phyloP scores from a whole-genome alignment of 2,113 vertebrate genomes.

The Ciconia maguari region DNA sequence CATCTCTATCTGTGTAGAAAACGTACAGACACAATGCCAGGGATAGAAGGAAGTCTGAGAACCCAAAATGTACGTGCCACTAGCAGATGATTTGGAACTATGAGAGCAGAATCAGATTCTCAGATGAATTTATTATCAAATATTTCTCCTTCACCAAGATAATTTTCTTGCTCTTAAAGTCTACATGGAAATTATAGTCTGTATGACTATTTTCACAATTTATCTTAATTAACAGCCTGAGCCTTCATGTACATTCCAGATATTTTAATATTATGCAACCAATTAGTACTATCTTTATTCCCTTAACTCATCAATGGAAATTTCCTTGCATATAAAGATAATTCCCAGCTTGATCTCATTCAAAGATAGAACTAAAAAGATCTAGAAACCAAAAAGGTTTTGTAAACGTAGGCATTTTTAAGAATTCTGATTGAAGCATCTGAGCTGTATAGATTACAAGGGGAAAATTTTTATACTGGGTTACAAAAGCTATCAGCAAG shows the following conservation, averaged over 20 bases:
- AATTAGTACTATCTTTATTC: slow-evolving; percentile 36
- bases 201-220: slow-evolving; percentile 22
- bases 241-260: background rate
- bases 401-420: background rate
- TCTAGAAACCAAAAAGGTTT: background rate
- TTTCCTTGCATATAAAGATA: slow-evolving; percentile 29
- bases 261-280: slow-evolving; percentile 28
- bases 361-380: background rate
- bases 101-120: background rate
- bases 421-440: background rate
- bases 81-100: background rate
- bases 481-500: background rate
- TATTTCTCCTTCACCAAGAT: background rate
- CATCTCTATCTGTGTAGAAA: background rate
- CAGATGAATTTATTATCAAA: background rate
- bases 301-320: slow-evolving; percentile 19
- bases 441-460: background rate
- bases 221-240: slow-evolving; percentile 48
- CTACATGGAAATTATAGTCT: slow-evolving; percentile 13
- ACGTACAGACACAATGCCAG: background rate
- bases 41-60: background rate
- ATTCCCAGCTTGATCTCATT: background rate
- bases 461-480: background rate
- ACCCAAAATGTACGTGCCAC: background rate
- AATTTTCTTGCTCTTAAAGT: slow-evolving; percentile 34